Base-by-base conservation (phyloP, 2,888 invertebrate genomes). In the Phortica magna region DNA sequence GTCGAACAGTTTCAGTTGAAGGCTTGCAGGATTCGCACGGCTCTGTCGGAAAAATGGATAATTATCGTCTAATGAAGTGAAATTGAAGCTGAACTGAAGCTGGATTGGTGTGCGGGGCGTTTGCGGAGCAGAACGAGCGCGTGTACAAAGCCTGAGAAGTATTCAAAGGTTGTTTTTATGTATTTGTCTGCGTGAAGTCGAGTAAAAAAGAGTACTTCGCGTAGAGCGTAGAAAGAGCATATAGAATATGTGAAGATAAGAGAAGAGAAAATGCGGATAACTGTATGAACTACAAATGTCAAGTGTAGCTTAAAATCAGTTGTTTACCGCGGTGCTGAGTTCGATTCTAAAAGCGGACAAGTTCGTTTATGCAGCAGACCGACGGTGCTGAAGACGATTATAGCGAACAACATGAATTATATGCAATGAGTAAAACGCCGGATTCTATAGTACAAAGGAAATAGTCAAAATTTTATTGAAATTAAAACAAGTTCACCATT, bases 1-100 rank as follows among this genome's bases (percentile, higher is more conserved):
- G 67, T 77, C 75, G 53, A 80, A 42, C 88, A 91, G 91, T 91
- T 90, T 90, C 90, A 89, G 88, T 90, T 91, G 88, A 88, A 86
- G 89, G 90, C 87, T 91, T 89, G 89, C 85, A 89, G 90, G 89
- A 90, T 86, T 88, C 89, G 90, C 87, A 90, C 87, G 90, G 86
- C 81, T 85, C 80, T 80, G 79, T 78, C 88, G 82, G 84, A 78
- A 65, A 65, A 65, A 39, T 31, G 70, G 31, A 48, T 22, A 70
- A 42, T 53, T 17, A 70, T 14, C 48, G 43, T 22, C 14, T 7
- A n/a, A 39, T 22, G 31, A 70, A 70, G 70, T 55, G 70, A 48
- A 55, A 10, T 61, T 22, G 7, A 22, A 70, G n/a, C 17, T 53
- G 22, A 14, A n/a, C 57, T 48, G 72, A 17, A 43, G 70, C 31